Conservation (phyloP, 2,113 vertebrate genomes). For the Arothron firmamentum region DNA sequence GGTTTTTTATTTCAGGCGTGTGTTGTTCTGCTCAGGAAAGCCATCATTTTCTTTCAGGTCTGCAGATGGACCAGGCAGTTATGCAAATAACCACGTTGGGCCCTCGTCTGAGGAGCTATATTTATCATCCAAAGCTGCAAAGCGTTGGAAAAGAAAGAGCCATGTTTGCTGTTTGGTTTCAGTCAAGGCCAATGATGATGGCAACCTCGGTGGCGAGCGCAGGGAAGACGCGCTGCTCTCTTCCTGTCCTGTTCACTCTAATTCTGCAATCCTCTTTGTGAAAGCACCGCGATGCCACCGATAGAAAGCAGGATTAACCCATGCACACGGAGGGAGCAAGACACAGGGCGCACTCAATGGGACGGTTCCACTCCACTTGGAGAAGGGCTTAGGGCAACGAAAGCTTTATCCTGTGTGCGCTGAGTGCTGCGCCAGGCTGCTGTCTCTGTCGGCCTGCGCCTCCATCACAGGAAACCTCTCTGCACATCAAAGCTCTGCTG, state of each 20-base stretch:
- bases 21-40: neutral
- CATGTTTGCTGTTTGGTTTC: neutral
- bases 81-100: neutral
- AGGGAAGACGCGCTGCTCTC: constrained; percentile 23
- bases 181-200: neutral
- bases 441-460: constrained; percentile 2
- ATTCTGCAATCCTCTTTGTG: constrained; percentile 75
- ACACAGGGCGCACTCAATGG: constrained; percentile 50
- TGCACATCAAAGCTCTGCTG: constrained; percentile 37
- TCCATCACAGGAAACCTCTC: constrained; percentile 18
- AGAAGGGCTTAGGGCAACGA: constrained; percentile 30
- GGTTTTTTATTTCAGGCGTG: neutral
- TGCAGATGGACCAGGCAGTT: neutral
- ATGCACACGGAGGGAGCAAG: constrained; percentile 13
- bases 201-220: neutral
- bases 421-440: constrained; percentile 5
- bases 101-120: constrained; percentile 2
- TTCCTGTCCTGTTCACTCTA: constrained; percentile 41
- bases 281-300: constrained; percentile 43
- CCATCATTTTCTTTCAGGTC: neutral
- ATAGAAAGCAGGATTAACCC: constrained; percentile 39
- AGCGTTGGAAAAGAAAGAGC: neutral
- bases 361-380: constrained; percentile 27
- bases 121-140: neutral
- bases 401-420: constrained; percentile 18